Conservation (phyloP, 2,797 vertebrate genomes). For the Meriones psammophilus region DNA sequence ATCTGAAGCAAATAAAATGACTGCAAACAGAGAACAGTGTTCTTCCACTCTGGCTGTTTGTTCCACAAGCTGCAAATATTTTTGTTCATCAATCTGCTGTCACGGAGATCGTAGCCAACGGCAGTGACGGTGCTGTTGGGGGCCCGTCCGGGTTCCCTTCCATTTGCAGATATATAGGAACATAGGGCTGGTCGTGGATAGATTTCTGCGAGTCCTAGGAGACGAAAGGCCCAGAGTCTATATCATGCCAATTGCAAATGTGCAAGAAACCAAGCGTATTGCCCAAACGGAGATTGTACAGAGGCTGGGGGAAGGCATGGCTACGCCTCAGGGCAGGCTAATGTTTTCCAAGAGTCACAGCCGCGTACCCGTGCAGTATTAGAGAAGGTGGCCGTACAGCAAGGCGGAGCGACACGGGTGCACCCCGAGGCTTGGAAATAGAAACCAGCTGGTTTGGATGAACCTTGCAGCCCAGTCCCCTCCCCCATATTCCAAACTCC, state of each 20-base stretch:
- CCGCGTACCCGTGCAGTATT: background rate
- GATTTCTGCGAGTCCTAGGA: background rate
- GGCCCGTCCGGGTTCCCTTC: background rate
- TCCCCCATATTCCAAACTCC: background rate
- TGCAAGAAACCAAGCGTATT: background rate
- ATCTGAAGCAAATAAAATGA: background rate
- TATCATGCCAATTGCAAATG: background rate
- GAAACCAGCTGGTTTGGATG: background rate
- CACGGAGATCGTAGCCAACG: background rate
- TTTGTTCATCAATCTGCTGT: background rate
- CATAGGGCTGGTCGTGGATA: background rate
- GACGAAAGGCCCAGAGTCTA: background rate
- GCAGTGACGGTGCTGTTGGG: background rate
- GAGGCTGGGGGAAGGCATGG: background rate
- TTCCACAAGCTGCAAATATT: background rate
- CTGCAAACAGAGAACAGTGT: background rate
- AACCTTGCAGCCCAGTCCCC: background rate
- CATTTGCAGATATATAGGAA: background rate
- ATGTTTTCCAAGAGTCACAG: background rate
- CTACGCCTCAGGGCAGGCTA: rapidly evolving
- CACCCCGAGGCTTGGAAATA: background rate
- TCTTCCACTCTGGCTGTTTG: background rate
- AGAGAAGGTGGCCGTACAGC: background rate
- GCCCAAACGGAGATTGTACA: background rate
- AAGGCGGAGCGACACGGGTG: background rate